Evolutionary conservation across 2,888 invertebrate species (phyloP).

Genomic region (Archips xylosteana): DNA sequence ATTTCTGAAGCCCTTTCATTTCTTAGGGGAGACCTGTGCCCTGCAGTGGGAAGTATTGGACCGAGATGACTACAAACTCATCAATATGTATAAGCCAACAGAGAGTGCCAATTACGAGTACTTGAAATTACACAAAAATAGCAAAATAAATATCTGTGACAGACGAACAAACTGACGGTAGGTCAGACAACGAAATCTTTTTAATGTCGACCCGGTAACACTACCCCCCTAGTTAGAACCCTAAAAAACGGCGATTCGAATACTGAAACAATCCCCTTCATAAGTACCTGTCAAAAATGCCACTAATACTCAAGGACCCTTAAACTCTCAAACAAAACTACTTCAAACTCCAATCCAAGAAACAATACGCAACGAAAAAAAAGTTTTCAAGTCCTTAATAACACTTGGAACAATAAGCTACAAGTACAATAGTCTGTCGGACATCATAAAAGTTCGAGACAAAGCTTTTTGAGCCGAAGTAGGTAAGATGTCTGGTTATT

Average conservation of each 20-base stretch:
- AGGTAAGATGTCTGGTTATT: constrained; percentile 39
- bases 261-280: neutral
- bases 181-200: too few relatives aligned
- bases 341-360: constrained; percentile 28
- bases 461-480: constrained; percentile 31
- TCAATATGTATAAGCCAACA: too few relatives aligned
- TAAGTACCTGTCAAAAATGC: neutral
- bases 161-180: too few relatives aligned
- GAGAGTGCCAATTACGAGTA: too few relatives aligned
- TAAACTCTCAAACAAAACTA: constrained; percentile 6
- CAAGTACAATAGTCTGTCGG: constrained; percentile 31
- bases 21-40: too few relatives aligned
- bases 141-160: too few relatives aligned
- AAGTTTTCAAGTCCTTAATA: constrained; percentile 19
- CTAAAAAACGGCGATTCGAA: neutral
- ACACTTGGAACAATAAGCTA: constrained; percentile 21
- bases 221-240: too few relatives aligned
- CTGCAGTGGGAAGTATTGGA: too few relatives aligned
- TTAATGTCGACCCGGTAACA: too few relatives aligned
- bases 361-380: constrained; percentile 28
- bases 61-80: too few relatives aligned
- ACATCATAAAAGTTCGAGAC: constrained; percentile 39
- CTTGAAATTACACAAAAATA: too few relatives aligned
- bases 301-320: neutral
- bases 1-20: too few relatives aligned